These are phyloP conservation scores for Oceanodroma leucorhoa DNA, from an alignment of 2,797 vertebrate genomes.

Conservation along the genomic window DNA sequence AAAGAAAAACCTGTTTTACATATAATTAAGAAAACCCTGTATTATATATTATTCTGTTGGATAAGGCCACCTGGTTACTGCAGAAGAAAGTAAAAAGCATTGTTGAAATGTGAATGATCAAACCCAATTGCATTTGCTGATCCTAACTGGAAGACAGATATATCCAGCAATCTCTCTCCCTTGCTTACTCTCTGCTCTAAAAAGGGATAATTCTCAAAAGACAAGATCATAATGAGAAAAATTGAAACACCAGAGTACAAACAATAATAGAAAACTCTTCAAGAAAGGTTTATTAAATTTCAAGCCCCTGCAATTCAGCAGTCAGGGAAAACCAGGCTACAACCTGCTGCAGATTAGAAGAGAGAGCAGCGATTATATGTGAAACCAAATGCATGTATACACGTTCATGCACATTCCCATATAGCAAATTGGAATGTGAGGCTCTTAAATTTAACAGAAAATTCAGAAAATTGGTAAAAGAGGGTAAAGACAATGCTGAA, in stretches of 20 bases:
- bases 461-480: not conserved
- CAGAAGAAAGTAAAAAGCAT: not conserved
- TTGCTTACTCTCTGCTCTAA: not conserved
- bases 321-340: not conserved
- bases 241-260: not conserved
- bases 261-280: not conserved
- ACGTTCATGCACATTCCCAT: not conserved
- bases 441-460: not conserved
- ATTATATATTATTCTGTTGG: not conserved
- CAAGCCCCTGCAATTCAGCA: not conserved
- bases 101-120: not conserved
- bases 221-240: slow-evolving; percentile 14
- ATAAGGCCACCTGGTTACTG: not conserved
- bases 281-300: slow-evolving; percentile 22
- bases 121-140: not conserved
- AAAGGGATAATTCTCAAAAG: slow-evolving; percentile 22
- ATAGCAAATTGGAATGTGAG: not conserved
- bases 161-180: not conserved
- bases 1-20: not conserved
- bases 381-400: not conserved
- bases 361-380: not conserved
- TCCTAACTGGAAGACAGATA: not conserved
- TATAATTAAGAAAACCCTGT: not conserved
- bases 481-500: not conserved
- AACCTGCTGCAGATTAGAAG: not conserved